phyloP scores from a whole-genome alignment of 2,113 vertebrate species.

The Oreotrochilus melanogaster region DNA sequence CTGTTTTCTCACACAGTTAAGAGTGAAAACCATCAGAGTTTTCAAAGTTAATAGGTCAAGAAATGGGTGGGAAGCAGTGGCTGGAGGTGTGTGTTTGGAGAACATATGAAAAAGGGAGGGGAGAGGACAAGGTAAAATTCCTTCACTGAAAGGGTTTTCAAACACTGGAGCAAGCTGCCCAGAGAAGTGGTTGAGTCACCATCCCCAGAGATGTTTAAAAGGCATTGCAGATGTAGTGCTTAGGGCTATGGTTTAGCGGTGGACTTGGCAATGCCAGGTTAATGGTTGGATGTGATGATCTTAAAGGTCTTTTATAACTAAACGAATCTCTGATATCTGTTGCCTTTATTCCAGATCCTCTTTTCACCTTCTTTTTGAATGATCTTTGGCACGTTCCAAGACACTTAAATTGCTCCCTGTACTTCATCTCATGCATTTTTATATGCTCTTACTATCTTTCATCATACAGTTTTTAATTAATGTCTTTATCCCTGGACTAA shows the following conservation, averaged over 20 bases:
- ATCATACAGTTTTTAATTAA: background rate
- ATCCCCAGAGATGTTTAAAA: too few relatives aligned
- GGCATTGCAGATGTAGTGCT: too few relatives aligned
- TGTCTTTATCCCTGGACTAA: background rate
- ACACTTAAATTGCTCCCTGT: background rate
- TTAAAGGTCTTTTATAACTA: too few relatives aligned
- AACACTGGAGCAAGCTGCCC: too few relatives aligned
- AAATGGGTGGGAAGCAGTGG: background rate
- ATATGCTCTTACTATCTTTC: background rate
- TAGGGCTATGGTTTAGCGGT: too few relatives aligned
- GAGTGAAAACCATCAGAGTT: background rate
- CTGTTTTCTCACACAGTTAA: background rate
- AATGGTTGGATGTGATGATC: too few relatives aligned
- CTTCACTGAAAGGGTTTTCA: too few relatives aligned
- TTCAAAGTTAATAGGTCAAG: background rate
- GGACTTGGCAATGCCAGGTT: too few relatives aligned
- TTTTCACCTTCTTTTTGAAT: constrained; percentile 1
- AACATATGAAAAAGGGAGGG: background rate
- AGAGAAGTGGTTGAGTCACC: too few relatives aligned
- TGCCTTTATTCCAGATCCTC: background rate
- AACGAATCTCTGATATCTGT: background rate
- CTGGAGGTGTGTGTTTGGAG: background rate
- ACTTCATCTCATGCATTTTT: background rate
- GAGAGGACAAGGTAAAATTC: too few relatives aligned
- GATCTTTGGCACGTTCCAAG: background rate